phyloP scores from a whole-genome alignment of 2,113 vertebrate genomes.

The Turdus rufiventris region DNA sequence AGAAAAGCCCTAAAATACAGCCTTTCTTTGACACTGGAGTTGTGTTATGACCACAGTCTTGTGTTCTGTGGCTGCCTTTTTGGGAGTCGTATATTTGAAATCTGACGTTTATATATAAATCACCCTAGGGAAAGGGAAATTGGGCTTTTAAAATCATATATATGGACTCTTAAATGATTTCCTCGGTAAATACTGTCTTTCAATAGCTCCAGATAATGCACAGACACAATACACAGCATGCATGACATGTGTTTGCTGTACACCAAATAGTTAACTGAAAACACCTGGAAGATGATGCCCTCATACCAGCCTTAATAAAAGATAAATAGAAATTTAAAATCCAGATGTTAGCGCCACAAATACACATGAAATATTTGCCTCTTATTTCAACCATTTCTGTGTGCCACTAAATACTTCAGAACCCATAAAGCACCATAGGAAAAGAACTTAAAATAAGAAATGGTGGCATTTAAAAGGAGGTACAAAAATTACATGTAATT shows the following conservation, averaged over 20 bases:
- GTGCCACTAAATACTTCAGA: not conserved
- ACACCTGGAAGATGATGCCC: not conserved
- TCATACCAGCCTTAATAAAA: not conserved
- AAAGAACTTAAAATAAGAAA: not conserved
- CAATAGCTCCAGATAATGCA: not conserved
- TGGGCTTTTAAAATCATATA: not conserved
- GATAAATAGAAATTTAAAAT: not conserved
- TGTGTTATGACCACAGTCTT: not conserved
- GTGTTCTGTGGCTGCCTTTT: constrained; percentile 8
- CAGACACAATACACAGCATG: not conserved
- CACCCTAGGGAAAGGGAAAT: not conserved
- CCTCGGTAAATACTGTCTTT: not conserved
- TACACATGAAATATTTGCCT: not conserved
- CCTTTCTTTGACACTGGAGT: not conserved
- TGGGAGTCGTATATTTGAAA: not conserved
- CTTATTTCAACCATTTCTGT: not conserved
- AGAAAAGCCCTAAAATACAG: not conserved
- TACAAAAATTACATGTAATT: not conserved
- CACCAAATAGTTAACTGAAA: not conserved
- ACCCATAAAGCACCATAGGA: not conserved
- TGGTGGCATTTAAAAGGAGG: not conserved
- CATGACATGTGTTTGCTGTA: not conserved
- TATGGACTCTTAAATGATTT: not conserved
- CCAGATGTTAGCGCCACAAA: not conserved
- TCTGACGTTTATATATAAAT: constrained; percentile 1